Conservation (phyloP, 2,113 vertebrate species). For the Sceloporus tristichus region DNA sequence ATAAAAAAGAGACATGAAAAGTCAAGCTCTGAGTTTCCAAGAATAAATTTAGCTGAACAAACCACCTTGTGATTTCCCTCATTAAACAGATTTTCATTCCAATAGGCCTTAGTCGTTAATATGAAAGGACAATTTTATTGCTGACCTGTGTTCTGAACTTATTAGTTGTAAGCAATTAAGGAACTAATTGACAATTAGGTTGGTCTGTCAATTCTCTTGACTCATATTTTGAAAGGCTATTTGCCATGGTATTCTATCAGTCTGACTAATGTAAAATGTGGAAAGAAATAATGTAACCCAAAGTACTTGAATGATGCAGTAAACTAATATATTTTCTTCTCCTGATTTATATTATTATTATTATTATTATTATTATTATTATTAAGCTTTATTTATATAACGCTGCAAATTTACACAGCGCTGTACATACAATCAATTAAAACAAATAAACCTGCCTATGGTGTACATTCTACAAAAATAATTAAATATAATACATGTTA, state of each 20-base stretch:
- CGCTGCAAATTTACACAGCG: too few species aligned
- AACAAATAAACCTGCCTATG: too few species aligned
- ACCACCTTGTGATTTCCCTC: background rate
- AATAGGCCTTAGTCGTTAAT: conserved; percentile 16
- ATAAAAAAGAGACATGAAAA: background rate
- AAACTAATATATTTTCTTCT: background rate
- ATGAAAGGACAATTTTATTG: conserved; percentile 35
- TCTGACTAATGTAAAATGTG: background rate
- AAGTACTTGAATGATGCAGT: background rate
- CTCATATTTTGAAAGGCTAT: conserved; percentile 20
- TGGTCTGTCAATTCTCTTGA: conserved; percentile 34
- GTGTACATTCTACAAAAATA: too few species aligned
- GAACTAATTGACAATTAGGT: conserved; percentile 30
- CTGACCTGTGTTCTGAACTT: conserved; percentile 37
- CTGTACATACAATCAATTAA: too few species aligned
- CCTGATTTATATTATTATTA: background rate
- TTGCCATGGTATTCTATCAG: conserved; percentile 27
- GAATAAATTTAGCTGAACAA: conserved; percentile 36
- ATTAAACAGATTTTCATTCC: conserved; percentile 37
- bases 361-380: too few species aligned
- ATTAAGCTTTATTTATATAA: too few species aligned
- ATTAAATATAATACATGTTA: too few species aligned
- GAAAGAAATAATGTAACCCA: background rate
- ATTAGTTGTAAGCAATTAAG: conserved; percentile 47
- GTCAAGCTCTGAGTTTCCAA: background rate